Base-by-base conservation (phyloP, 2,113 vertebrate species). In the Gymnobelideus leadbeateri region DNA sequence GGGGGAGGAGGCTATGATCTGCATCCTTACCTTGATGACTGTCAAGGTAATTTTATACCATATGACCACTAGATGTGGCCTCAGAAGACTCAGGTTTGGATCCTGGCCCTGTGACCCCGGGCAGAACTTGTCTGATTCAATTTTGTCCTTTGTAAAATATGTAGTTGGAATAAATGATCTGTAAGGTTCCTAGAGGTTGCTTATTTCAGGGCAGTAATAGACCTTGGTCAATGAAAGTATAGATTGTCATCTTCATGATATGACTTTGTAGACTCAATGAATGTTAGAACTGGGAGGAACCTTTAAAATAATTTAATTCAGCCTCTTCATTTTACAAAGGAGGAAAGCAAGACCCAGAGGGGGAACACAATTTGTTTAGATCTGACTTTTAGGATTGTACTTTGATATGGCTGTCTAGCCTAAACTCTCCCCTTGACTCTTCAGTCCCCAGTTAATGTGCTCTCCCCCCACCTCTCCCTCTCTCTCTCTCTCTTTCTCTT, bases 341-440 rank as follows among this genome's bases (percentile, higher is more conserved):
- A 91, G 46, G 77, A 5, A 52, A 53, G 25, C 10, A 0, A 91
- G 52, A 21, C 19, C 91, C 53, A 5, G 93, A 84, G 46, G 57
- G n/a, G 37, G 90, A 11, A 55, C 53, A 12, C 12, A 46, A 51
- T 0, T 47, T 55, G 24, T 43, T 6, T n/a, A 90, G 61, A 19
- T 55, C 95, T 12, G 49, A 68, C 19, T 96, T 95, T 52, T 92
- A 51, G 28, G 50, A 84, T 11, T 55, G n/a, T 24, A 46, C 37
- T 50, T 43, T 90, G 28, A 77, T 77, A 37, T 68, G 28, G 37
- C 57, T 9, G 1, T 77, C 61, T n/a, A n/a, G 12, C 37, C 61
- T 77, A 77, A 77, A 7, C 8, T 19, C 37, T 77, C 61, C 37
- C 37, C 12, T 57, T 57, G 26, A 11, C 55, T 9, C 8, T 57